Conservation (phyloP, 2,888 invertebrate genomes). For the Clostera curtula region DNA sequence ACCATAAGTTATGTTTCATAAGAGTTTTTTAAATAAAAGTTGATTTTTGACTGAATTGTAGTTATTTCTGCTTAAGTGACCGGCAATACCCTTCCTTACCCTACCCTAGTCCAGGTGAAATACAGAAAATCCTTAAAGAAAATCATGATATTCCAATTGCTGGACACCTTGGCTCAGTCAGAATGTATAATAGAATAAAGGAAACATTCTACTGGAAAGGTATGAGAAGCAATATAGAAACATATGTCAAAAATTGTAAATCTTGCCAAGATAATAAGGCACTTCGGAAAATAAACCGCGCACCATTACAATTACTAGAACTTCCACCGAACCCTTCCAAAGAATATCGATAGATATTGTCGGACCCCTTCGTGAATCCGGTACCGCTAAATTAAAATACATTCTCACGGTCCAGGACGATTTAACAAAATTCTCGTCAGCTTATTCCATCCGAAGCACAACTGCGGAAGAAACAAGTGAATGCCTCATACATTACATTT, state of each 20-base stretch:
- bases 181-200: constrained; percentile 4
- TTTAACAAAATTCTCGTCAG: constrained; percentile 15
- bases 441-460: constrained; percentile 8
- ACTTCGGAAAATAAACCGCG: constrained; percentile 9
- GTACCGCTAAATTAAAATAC: constrained; percentile 9
- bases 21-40: too few species aligned
- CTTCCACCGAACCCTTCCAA: constrained; percentile 9
- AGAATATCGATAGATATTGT: constrained; percentile 11
- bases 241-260: constrained; percentile 9
- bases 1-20: too few species aligned
- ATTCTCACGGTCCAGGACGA: constrained; percentile 16
- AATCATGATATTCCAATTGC: constrained; percentile 6
- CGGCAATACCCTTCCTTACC: too few species aligned
- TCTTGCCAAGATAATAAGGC: constrained; percentile 15
- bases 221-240: constrained; percentile 9
- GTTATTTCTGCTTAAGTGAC: too few species aligned
- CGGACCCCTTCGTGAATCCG: constrained; percentile 13
- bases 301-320: constrained; percentile 16
- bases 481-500: constrained; percentile 13
- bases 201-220: constrained; percentile 4
- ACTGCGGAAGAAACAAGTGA: constrained; percentile 15
- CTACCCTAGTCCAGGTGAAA: neutral
- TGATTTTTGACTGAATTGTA: too few species aligned
- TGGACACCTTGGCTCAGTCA: constrained; percentile 5
- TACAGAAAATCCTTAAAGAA: neutral